Base-by-base conservation (phyloP, 2,888 invertebrate species). In the Drosophila paracracens region DNA sequence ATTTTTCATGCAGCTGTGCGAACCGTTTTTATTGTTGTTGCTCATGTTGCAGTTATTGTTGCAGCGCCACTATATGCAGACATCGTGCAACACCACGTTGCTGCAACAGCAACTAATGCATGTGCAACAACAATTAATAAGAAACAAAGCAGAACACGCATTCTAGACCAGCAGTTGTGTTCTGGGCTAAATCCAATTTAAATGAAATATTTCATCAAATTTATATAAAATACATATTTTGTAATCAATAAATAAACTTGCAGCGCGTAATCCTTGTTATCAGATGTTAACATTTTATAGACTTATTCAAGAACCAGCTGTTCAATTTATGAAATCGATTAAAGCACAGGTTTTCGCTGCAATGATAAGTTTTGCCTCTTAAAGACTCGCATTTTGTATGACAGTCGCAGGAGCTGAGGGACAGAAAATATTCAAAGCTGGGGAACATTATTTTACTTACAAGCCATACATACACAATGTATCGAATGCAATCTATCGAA, bases 1-100 rank as follows among this genome's bases (percentile, higher is more conserved):
- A 70, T 76, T 82, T 82, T 84, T 74, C 57, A 73, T 73, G 78
- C 83, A 70, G 82, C 70, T 71, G 81, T 66, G 77, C 74, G 70
- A 70, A 57, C 25, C 25, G 61, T 70, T 13, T 46, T 50, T 35
- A 10, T 60, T 48, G 27, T 50, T 59, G 33, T 51, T 54, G 60
- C 27, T 38, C 59, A 35, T 69, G 70, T 60, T 48, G 64, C 31
- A 29, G 40, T 35, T 43, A 46, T 31, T 66, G 75, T 29, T 53
- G 46, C 54, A 33, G 56, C 63, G 31, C 33, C 62, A 62, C 29
- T 40, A 16, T 13, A 43, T 25, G 50, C 76, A 38, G 78, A 54
- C 58, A 64, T 27, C 48, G 63, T 59, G 38, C 64, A 73, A 64
- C 63, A 58, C 21, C 68, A 54, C 27, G 61, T 64, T 64, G 70